These are phyloP conservation scores for Aphidius colemani DNA, from an alignment of 2,888 invertebrate species.

Conservation along the genomic window DNA sequence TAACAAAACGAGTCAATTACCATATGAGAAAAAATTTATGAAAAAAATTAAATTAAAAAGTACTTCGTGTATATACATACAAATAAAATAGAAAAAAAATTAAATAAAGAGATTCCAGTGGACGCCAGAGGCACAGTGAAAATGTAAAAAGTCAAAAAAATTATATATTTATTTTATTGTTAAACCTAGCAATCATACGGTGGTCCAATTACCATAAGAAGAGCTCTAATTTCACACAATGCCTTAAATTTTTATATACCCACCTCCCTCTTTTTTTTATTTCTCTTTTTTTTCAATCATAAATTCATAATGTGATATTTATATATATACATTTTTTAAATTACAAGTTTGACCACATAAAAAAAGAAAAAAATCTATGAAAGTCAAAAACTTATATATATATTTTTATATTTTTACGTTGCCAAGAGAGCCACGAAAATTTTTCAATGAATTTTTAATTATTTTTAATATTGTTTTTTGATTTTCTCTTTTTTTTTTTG, in stretches of 20 bases:
- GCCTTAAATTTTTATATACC: constrained; percentile 35
- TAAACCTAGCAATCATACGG: constrained; percentile 53
- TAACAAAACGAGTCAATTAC: constrained; percentile 29
- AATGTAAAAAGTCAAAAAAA: constrained; percentile 17
- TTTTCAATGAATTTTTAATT: constrained; percentile 48
- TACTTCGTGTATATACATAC: no score
- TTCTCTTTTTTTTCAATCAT: constrained; percentile 15
- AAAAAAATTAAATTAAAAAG: no score
- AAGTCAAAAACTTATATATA: no score
- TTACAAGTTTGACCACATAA: no score
- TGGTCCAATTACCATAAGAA: constrained; percentile 58
- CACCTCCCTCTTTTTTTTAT: constrained; percentile 20
- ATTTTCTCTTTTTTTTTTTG: background rate
- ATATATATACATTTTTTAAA: no score
- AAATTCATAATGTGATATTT: no score
- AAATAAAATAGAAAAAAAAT: no score
- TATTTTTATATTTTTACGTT: background rate
- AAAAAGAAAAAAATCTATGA: no score
- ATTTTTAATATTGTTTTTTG: constrained; percentile 9
- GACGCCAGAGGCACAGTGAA: constrained; percentile 4
- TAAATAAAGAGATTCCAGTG: no score
- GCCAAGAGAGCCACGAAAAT: constrained; percentile 38
- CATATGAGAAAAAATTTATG: constrained; percentile 25
- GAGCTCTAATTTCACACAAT: constrained; percentile 57
- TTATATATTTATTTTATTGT: constrained; percentile 28